phyloP scores from a whole-genome alignment of 2,113 vertebrate species.

The Hippolais icterina region DNA sequence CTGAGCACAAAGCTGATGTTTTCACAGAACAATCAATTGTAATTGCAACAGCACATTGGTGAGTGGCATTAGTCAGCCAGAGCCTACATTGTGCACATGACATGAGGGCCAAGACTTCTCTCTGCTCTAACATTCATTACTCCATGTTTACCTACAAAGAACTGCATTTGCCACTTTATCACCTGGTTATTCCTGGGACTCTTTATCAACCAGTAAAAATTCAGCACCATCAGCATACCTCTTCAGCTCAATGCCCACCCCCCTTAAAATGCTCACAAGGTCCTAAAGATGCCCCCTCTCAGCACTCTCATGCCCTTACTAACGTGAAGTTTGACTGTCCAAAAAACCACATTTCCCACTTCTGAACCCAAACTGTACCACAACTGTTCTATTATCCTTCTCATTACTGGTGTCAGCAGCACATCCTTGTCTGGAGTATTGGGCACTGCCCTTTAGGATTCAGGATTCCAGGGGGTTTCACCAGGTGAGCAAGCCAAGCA shows the following conservation, averaged over 20 bases:
- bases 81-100: background rate
- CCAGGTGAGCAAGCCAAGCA: background rate
- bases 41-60: background rate
- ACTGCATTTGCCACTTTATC: background rate
- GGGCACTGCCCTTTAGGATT: background rate
- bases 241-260: background rate
- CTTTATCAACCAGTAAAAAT: background rate
- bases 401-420: background rate
- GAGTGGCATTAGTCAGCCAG: background rate
- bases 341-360: background rate
- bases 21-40: background rate
- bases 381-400: rapidly evolving
- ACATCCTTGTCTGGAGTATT: background rate
- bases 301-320: background rate
- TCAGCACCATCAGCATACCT: background rate
- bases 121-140: background rate
- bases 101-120: background rate
- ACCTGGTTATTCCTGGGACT: background rate
- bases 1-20: background rate
- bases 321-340: background rate
- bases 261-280: background rate
- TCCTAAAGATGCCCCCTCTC: background rate
- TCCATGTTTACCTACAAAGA: background rate
- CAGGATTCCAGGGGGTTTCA: background rate
- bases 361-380: background rate